Evolutionary conservation across 2,113 vertebrate genomes (phyloP).

Genomic region (Carlito syrichta): DNA sequence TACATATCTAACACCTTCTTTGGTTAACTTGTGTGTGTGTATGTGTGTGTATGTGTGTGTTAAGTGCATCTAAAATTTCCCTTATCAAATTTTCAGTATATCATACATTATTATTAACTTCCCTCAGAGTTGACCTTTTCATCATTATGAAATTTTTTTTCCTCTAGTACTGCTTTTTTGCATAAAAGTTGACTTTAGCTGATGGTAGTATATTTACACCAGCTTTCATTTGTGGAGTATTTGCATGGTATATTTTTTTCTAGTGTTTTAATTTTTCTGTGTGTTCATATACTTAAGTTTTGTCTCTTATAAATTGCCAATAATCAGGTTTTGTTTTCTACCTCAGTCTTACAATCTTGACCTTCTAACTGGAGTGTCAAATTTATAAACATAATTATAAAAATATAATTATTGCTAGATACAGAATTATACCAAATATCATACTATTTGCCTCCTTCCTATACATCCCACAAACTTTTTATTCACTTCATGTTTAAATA

Average conservation of each 20-base stretch:
- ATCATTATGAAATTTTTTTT: background rate
- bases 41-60: background rate
- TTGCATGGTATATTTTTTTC: background rate
- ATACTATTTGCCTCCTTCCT: background rate
- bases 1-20: background rate
- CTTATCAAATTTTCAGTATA: background rate
- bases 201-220: background rate
- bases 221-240: background rate
- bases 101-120: background rate
- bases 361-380: background rate
- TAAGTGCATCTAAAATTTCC: background rate
- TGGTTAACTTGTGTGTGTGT: background rate
- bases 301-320: background rate
- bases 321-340: background rate
- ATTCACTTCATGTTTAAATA: background rate
- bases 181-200: background rate
- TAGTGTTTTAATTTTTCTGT: background rate
- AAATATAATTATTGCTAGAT: background rate
- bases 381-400: conserved; percentile 1
- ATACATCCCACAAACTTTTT: background rate
- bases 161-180: background rate
- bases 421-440: background rate
- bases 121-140: background rate
- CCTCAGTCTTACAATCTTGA: background rate
- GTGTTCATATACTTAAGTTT: background rate